These are phyloP conservation scores for Helogale parvula DNA, from an alignment of 2,113 vertebrate species.

Conservation along the genomic window DNA sequence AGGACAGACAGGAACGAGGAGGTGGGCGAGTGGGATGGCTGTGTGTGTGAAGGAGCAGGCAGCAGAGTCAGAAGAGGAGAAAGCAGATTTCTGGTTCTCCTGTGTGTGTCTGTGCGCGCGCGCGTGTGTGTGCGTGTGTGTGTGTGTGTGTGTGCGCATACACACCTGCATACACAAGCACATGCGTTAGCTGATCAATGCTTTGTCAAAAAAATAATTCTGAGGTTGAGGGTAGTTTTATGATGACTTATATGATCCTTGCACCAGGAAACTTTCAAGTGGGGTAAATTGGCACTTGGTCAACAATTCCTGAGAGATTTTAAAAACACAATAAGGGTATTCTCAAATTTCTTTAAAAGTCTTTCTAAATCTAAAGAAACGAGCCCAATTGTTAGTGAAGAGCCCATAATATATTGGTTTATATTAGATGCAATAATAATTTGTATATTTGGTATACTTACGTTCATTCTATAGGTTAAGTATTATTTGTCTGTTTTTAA, in stretches of 20 bases:
- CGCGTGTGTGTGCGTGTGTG: no score
- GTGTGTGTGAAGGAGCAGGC: not conserved
- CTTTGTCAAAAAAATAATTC: not conserved
- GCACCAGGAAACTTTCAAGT: not conserved
- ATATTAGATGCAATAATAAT: not conserved
- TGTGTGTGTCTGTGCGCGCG: no score
- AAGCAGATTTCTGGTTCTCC: not conserved
- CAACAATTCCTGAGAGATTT: not conserved
- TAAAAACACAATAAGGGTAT: conserved; percentile 10
- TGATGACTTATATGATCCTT: not conserved
- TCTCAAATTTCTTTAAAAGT: not conserved
- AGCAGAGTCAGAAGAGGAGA: not conserved
- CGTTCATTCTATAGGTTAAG: not conserved
- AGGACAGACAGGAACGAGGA: not conserved
- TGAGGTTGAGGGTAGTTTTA: not conserved
- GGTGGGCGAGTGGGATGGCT: no score
- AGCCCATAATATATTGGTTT: not conserved
- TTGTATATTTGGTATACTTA: not conserved
- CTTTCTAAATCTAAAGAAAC: conserved; percentile 15
- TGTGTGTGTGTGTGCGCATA: no score
- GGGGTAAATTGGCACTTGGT: not conserved
- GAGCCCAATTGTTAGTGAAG: not conserved
- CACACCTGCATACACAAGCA: not conserved
- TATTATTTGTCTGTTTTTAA: conserved; percentile 14
- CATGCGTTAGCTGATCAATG: not conserved